Percentiles rank a stretch among this genome's conserved stretches.
Evolutionary conservation across 2,113 vertebrate species (phyloP).

Genomic region (Neogobius melanostomus): DNA sequence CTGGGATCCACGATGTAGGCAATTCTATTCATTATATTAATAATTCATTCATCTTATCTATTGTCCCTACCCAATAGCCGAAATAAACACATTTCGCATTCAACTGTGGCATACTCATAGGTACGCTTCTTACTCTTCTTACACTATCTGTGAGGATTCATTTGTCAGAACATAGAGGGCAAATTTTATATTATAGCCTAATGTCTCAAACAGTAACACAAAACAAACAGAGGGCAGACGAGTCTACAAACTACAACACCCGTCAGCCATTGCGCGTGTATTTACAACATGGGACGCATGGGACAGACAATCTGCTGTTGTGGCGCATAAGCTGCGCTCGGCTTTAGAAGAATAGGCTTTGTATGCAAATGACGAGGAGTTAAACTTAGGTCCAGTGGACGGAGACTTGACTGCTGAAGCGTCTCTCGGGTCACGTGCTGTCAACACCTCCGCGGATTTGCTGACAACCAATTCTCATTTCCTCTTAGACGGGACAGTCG

Average conservation of each 20-base stretch:
- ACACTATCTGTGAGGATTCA: no score
- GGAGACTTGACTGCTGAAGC: background rate
- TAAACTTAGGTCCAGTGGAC: background rate
- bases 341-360: slow-evolving; percentile 5
- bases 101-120: no score
- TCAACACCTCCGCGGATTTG: slow-evolving; percentile 37
- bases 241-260: slow-evolving; percentile 40
- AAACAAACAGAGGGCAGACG: no score
- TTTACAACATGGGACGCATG: background rate
- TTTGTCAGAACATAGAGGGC: no score
- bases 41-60: no score
- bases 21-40: no score
- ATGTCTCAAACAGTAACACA: no score
- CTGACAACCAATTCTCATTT: slow-evolving; percentile 60
- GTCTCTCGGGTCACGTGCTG: slow-evolving; percentile 17
- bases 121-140: no score
- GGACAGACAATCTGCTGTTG: background rate
- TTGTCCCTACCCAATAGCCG: no score
- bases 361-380: background rate
- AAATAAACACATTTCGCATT: no score
- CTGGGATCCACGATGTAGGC: no score
- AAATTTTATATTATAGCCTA: no score
- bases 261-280: slow-evolving; percentile 47
- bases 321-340: background rate
- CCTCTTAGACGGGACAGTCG: slow-evolving; percentile 36